Evolutionary conservation across 2,888 invertebrate species (phyloP).

Genomic region (Lasioglossum villosulum): DNA sequence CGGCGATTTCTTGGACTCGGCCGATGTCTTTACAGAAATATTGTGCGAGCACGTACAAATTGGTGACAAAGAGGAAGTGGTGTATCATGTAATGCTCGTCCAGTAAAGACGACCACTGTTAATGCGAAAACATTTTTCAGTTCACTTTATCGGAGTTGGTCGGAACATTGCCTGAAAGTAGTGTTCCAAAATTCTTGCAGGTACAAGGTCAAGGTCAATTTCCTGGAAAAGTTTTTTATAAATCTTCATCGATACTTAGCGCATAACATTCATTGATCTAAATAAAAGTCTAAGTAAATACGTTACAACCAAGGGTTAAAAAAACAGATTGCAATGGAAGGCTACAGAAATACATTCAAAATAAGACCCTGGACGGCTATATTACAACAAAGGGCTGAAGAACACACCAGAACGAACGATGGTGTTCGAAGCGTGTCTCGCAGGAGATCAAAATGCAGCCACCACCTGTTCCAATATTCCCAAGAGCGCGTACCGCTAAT

Average conservation of each 20-base stretch:
- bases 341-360: not conserved
- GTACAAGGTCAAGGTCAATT: too few species aligned
- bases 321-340: not conserved
- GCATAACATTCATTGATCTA: too few species aligned
- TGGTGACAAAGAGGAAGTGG: not conserved
- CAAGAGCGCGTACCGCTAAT: slow-evolving; percentile 36
- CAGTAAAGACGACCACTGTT: not conserved
- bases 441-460: not conserved
- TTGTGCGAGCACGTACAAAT: not conserved
- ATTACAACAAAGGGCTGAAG: not conserved
- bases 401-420: not conserved
- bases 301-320: too few species aligned
- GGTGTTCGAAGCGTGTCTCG: not conserved
- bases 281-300: too few species aligned
- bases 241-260: too few species aligned
- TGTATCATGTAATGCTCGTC: not conserved
- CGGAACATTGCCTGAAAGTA: not conserved
- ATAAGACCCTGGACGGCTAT: not conserved
- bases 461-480: not conserved
- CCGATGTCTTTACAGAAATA: not conserved
- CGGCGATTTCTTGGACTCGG: not conserved
- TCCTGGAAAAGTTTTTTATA: too few species aligned
- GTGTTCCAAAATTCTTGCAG: too few species aligned
- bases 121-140: not conserved
- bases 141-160: not conserved